Evolutionary conservation across 2,113 vertebrate genomes (phyloP).

Genomic region (Pelvicachromis taeniatus): DNA sequence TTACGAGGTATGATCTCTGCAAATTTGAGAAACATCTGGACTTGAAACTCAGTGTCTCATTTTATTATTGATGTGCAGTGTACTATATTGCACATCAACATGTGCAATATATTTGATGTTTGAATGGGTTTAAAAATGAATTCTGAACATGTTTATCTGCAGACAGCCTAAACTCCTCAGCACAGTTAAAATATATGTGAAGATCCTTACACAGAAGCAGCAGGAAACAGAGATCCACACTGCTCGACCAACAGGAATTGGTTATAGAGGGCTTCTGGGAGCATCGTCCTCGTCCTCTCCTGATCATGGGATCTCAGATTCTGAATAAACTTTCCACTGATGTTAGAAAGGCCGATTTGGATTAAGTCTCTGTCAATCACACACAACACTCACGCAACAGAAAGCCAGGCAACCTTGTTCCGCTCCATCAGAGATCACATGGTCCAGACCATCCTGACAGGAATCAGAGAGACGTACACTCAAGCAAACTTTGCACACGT

Average conservation of each 20-base stretch:
- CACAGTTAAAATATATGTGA: not conserved
- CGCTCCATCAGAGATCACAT: not conserved
- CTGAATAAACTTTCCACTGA: not conserved
- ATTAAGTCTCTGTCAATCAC: not conserved
- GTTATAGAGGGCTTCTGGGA: not conserved
- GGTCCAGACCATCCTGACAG: not conserved
- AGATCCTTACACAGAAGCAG: not conserved
- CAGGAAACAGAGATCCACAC: not conserved
- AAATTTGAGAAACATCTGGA: too few species aligned
- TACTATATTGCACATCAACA: too few species aligned
- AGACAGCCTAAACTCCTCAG: not conserved
- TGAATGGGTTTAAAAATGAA: not conserved
- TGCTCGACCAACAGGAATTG: not conserved
- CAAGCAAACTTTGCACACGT: not conserved
- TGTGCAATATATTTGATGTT: not conserved
- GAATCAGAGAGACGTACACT: not conserved
- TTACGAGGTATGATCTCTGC: too few species aligned
- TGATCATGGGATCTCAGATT: not conserved
- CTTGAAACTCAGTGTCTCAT: too few species aligned
- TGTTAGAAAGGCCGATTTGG: too few species aligned
- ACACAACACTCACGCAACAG: too few species aligned
- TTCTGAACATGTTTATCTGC: not conserved
- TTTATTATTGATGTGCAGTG: too few species aligned
- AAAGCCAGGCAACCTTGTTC: not conserved
- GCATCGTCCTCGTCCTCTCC: not conserved